A percentile compares a stretch with the other conserved stretches of the same genome.
These are phyloP conservation scores for Drosophila suzukii DNA, from an alignment of 1,140 invertebrate species.

Conservation along the genomic window DNA sequence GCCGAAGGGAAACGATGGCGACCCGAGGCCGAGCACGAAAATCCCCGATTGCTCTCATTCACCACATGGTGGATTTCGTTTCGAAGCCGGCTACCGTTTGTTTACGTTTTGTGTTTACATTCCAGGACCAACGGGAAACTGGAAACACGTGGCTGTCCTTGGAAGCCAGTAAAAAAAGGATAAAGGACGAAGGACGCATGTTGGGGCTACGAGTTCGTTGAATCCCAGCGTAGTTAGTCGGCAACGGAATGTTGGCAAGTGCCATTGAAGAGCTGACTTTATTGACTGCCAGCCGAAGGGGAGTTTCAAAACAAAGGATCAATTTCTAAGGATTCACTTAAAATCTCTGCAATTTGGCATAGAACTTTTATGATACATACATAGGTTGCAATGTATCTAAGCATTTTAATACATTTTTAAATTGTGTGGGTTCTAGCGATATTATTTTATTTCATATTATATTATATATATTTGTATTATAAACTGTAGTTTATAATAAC, in stretches of 20 bases:
- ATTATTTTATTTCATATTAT: too few species aligned
- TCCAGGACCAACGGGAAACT: conserved; percentile 40
- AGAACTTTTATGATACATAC: too few species aligned
- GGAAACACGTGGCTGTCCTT: conserved; percentile 28
- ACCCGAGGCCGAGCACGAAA: not conserved
- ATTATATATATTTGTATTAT: too few species aligned
- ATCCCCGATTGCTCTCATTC: not conserved
- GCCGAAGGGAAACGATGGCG: conserved; percentile 1
- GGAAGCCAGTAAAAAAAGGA: not conserved
- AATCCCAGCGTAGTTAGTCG: conserved; percentile 14
- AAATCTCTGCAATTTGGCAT: not conserved
- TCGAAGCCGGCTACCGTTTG: conserved; percentile 43
- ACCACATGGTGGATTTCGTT: conserved; percentile 40
- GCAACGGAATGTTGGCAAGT: conserved; percentile 28
- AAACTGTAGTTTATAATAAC: too few species aligned
- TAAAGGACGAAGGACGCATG: not conserved
- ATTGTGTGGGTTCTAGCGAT: too few species aligned
- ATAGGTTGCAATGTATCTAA: too few species aligned
- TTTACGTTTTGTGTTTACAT: conserved; percentile 74
- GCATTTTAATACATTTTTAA: too few species aligned
- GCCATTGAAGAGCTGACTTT: conserved; percentile 27
- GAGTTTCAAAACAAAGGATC: conserved; percentile 26
- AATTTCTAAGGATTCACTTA: not conserved
- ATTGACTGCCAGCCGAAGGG: conserved; percentile 2
- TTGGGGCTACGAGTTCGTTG: conserved; percentile 15